A percentile compares a stretch with the other conserved stretches of the same genome.
Evolutionary conservation across 2,797 vertebrate genomes (phyloP).

Genomic region (Onychomys leucogaster): DNA sequence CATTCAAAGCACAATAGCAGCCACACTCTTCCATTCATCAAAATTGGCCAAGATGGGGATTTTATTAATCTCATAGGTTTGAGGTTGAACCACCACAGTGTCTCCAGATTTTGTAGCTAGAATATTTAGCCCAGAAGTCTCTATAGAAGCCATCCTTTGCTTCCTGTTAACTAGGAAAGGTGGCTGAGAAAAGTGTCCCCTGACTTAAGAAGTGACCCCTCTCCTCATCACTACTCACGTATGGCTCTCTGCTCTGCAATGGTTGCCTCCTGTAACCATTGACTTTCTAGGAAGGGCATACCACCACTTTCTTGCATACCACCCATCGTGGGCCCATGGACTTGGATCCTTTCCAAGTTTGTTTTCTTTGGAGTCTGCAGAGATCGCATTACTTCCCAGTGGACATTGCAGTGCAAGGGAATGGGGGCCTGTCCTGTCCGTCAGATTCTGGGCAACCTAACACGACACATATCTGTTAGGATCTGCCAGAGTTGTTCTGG

Average conservation of each 20-base stretch:
- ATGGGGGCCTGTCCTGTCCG: neutral
- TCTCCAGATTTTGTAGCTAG: neutral
- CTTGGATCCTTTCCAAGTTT: neutral
- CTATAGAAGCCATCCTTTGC: neutral
- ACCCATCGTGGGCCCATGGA: no score
- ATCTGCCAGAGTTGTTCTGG: neutral
- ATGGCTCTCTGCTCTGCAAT: rapidly evolving
- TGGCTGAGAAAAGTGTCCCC: neutral
- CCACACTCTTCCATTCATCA: neutral
- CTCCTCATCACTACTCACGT: neutral
- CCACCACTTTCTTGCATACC: rapidly evolving
- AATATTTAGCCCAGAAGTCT: neutral
- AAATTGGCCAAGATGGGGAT: neutral
- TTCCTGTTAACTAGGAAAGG: neutral
- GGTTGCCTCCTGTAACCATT: rapidly evolving
- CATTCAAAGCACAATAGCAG: neutral
- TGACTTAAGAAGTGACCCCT: neutral
- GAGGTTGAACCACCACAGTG: neutral
- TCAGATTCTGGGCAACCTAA: no score
- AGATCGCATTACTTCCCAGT: neutral
- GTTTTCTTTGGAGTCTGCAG: neutral
- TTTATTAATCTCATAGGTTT: neutral
- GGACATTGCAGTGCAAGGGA: neutral
- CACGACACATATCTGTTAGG: neutral
- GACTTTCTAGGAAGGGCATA: neutral